Evolutionary conservation across 2,888 invertebrate species (phyloP).

Genomic region (Dascillus cervinus): DNA sequence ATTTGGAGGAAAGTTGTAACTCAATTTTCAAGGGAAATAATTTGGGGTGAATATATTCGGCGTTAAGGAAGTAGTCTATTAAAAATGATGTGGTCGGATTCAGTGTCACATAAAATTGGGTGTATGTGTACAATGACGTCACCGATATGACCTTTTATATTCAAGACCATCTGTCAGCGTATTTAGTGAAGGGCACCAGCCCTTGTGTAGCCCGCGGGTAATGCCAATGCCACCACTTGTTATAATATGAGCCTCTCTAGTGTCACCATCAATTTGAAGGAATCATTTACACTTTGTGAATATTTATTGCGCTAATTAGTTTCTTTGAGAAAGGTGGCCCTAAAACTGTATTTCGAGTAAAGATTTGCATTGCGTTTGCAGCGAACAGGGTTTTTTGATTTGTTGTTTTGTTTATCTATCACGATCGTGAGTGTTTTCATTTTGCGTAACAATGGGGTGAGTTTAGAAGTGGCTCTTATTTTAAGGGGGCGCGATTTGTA

Average conservation of each 20-base stretch:
- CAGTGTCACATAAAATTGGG: constrained; percentile 29
- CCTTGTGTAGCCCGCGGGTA: constrained; percentile 29
- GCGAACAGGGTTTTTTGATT: too few species aligned
- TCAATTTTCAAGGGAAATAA: too few species aligned
- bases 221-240: constrained; percentile 30
- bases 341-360: too few species aligned
- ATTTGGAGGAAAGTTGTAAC: too few species aligned
- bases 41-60: too few species aligned
- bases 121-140: constrained; percentile 31
- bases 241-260: constrained; percentile 29
- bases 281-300: constrained; percentile 12
- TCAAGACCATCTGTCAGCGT: constrained; percentile 37
- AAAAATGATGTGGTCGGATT: constrained; percentile 21
- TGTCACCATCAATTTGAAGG: constrained; percentile 39
- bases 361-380: too few species aligned
- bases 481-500: constrained; percentile 15
- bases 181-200: constrained; percentile 29
- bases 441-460: constrained; percentile 20
- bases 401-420: constrained; percentile 25
- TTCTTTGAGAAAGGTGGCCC: too few species aligned
- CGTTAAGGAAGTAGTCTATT: constrained; percentile 17
- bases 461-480: constrained; percentile 19
- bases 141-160: constrained; percentile 37
- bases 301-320: too few species aligned
- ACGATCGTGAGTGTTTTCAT: constrained; percentile 23